Evolutionary conservation across 1,140 invertebrate genomes (phyloP).

Genomic region (Trichoplusia ni): DNA sequence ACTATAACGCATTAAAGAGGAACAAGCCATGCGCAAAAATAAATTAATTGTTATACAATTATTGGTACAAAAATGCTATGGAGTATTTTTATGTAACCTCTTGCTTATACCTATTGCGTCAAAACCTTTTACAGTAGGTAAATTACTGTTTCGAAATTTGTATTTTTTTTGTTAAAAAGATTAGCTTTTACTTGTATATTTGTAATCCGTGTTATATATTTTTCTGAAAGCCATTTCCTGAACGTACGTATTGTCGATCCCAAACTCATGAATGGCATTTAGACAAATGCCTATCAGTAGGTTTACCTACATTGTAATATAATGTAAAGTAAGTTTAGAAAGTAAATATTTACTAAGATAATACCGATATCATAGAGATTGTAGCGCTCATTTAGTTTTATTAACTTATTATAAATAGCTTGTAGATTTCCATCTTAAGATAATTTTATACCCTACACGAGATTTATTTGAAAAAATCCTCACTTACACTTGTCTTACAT

Average conservation of each 20-base stretch:
- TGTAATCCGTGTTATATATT: conserved; percentile 13
- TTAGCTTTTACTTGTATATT: conserved; percentile 8
- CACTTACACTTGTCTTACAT: no score
- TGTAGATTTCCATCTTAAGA: conserved; percentile 10
- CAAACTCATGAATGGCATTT: conserved; percentile 21
- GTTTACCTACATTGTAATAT: conserved; percentile 18
- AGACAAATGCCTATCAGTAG: conserved; percentile 11
- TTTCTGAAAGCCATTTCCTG: conserved; percentile 10
- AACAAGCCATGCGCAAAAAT: neutral
- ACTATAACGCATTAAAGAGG: neutral
- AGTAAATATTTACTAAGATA: conserved; percentile 17
- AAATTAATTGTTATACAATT: neutral
- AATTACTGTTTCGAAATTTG: neutral
- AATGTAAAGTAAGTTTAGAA: neutral
- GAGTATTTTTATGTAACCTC: conserved; percentile 15
- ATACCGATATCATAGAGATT: conserved; percentile 21
- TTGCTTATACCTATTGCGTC: conserved; percentile 2
- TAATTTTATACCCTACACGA: conserved; percentile 12
- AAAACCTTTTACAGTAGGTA: no score
- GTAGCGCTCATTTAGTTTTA: conserved; percentile 25
- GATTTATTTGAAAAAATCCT: neutral
- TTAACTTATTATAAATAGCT: conserved; percentile 18
- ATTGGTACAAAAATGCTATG: neutral
- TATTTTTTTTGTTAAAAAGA: conserved; percentile 1
- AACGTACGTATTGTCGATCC: conserved; percentile 5